phyloP scores from a whole-genome alignment of 92 coral and sea anemone species.

The Bergia sp. region DNA sequence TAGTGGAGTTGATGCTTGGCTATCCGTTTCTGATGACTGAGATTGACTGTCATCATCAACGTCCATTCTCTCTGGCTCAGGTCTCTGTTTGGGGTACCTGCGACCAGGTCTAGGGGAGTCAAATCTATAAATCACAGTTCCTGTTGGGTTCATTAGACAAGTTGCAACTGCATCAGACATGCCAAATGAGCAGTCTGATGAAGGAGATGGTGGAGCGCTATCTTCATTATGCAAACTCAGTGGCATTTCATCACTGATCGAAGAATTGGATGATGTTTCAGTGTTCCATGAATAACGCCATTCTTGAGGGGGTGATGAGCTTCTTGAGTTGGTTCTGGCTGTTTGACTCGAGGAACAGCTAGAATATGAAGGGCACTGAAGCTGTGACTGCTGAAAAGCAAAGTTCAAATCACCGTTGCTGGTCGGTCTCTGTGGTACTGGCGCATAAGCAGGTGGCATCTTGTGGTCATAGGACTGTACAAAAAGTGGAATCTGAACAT shows the following conservation, averaged over 20 bases:
- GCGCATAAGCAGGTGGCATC: constrained; percentile 78
- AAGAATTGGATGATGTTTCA: constrained; percentile 86
- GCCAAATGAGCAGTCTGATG: constrained; percentile 71
- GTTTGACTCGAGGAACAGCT: constrained; percentile 31
- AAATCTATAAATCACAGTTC: constrained; percentile 76
- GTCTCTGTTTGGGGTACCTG: constrained; percentile 44
- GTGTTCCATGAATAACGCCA: constrained; percentile 91
- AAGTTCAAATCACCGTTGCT: constrained; percentile 59
- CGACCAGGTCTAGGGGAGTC: constrained; percentile 52
- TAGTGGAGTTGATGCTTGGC: constrained; percentile 57
- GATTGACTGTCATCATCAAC: constrained; percentile 68
- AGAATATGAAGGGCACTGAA: constrained; percentile 42
- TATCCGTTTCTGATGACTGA: constrained; percentile 63
- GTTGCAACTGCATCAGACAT: constrained; percentile 67
- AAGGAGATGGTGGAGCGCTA: constrained; percentile 87
- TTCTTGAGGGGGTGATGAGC: constrained; percentile 63
- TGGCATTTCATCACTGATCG: constrained; percentile 92
- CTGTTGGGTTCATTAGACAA: constrained; percentile 68
- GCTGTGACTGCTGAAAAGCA: constrained; percentile 39
- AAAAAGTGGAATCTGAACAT: constrained; percentile 59
- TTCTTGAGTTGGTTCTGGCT: constrained; percentile 39
- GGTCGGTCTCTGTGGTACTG: constrained; percentile 61
- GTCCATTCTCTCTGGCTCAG: constrained; percentile 57
- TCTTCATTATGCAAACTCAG: constrained; percentile 69
- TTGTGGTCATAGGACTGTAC: constrained; percentile 71